These are phyloP conservation scores for Myiopsitta monachus DNA, from an alignment of 2,113 vertebrate species.

Conservation along the genomic window DNA sequence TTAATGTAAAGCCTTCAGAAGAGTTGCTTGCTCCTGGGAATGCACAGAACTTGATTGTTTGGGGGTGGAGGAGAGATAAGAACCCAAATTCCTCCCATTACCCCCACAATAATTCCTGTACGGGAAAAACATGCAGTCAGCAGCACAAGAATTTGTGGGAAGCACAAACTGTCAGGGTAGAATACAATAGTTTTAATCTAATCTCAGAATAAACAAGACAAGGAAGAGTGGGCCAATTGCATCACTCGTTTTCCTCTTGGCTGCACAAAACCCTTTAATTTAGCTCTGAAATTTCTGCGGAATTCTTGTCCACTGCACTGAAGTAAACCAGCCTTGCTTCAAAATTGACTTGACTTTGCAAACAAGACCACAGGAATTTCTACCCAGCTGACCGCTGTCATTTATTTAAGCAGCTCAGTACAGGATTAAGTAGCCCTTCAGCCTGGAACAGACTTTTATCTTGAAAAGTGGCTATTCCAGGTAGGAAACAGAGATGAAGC, in stretches of 20 bases:
- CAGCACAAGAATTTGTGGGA: constrained; percentile 2
- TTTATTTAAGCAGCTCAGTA: constrained; percentile 18
- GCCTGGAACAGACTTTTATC: background rate
- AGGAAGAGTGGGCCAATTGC: background rate
- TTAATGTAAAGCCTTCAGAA: background rate
- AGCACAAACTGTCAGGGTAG: background rate
- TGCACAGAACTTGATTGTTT: background rate
- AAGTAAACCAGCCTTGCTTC: background rate
- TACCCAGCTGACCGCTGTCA: background rate
- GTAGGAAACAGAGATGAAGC: background rate
- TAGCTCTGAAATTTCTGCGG: background rate
- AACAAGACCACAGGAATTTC: background rate
- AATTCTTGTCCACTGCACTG: background rate
- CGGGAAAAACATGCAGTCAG: background rate
- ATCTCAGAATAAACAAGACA: background rate
- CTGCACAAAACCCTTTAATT: constrained; percentile 16
- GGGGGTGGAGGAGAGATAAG: background rate
- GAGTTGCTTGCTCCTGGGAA: background rate
- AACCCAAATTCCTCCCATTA: background rate
- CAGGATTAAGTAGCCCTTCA: background rate
- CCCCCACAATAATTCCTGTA: background rate
- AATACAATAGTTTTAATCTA: background rate
- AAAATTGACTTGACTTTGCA: constrained; percentile 18
- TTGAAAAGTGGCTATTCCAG: constrained; percentile 8
- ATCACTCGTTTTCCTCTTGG: constrained; percentile 3